Conservation (phyloP, 2,888 invertebrate genomes). For the Tridacna gigas region DNA sequence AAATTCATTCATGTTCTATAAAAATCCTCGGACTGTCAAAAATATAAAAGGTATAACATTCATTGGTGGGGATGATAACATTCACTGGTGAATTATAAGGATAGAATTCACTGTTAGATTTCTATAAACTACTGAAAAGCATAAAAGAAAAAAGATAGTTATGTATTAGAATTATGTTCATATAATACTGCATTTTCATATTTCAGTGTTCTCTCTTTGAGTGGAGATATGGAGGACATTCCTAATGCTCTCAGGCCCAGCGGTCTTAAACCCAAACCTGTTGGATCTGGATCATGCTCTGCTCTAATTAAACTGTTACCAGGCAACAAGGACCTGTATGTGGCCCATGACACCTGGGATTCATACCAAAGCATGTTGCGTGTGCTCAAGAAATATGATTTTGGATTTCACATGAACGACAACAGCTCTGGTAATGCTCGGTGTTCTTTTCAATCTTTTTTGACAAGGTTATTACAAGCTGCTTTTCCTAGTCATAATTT, state of each 20-base stretch:
- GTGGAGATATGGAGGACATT: slow-evolving; percentile 90
- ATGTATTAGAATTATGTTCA: no score
- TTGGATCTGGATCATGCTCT: slow-evolving; percentile 87
- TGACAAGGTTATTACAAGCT: no score
- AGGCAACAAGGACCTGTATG: slow-evolving; percentile 87
- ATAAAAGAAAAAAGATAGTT: no score
- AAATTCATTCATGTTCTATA: no score
- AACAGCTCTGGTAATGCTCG: slow-evolving; percentile 9
- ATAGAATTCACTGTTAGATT: no score
- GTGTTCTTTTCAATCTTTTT: no score
- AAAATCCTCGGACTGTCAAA: no score
- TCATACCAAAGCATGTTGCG: slow-evolving; percentile 93
- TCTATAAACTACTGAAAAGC: no score
- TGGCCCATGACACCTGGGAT: slow-evolving; percentile 93
- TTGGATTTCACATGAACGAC: slow-evolving; percentile 83
- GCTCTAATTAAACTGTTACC: slow-evolving; percentile 89
- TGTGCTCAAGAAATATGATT: slow-evolving; percentile 93
- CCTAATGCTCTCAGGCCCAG: slow-evolving; percentile 84
- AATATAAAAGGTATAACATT: no score
- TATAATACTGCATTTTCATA: background rate
- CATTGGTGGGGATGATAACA: no score
- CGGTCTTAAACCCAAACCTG: slow-evolving; percentile 49
- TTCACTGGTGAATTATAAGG: no score
- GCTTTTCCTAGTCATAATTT: no score
- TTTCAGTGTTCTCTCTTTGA: slow-evolving; percentile 73